Percentiles rank a stretch among this genome's conserved stretches.
These are phyloP conservation scores for Aulostomus chinensis DNA, from an alignment of 2,797 vertebrate species.

Conservation along the genomic window DNA sequence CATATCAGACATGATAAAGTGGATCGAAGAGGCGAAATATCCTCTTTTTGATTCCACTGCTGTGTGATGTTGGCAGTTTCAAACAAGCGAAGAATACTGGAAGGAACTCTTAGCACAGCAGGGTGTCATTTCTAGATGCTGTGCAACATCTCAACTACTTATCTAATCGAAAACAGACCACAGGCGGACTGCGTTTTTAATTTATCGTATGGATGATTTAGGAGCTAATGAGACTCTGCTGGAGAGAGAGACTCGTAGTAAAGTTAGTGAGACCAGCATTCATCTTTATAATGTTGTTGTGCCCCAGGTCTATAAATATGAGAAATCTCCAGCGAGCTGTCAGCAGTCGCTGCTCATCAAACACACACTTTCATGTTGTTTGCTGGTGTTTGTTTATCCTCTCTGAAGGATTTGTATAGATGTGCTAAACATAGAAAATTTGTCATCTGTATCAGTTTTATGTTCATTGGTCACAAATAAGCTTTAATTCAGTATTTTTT, in stretches of 20 bases:
- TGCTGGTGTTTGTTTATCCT: slow-evolving; percentile 46
- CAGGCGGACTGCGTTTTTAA: slow-evolving; percentile 1
- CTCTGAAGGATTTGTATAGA: slow-evolving; percentile 52
- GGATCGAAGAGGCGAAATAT: slow-evolving; percentile 13
- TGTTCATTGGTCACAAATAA: slow-evolving; percentile 24
- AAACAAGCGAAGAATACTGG: slow-evolving; percentile 11
- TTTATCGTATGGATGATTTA: slow-evolving; percentile 32
- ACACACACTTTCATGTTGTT: slow-evolving; percentile 47
- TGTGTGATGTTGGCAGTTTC: slow-evolving; percentile 14
- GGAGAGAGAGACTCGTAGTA: slow-evolving; percentile 16
- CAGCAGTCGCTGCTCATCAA: slow-evolving; percentile 48
- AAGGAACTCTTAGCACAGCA: slow-evolving; percentile 2
- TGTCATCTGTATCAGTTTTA: slow-evolving; percentile 18
- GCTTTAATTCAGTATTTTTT: slow-evolving; percentile 9
- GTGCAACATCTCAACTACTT: slow-evolving; percentile 23
- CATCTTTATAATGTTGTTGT: slow-evolving; percentile 16
- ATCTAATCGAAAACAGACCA: slow-evolving; percentile 12
- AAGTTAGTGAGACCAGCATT: slow-evolving; percentile 23
- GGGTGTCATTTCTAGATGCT: not conserved
- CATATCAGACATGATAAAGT: slow-evolving; percentile 13
- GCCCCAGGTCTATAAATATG: slow-evolving; percentile 51
- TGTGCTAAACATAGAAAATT: slow-evolving; percentile 53
- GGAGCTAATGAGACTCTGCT: slow-evolving; percentile 30
- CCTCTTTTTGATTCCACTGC: slow-evolving; percentile 11
- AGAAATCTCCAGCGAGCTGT: slow-evolving; percentile 39